Percentiles rank a stretch among this genome's conserved stretches.
Conservation (phyloP, 1,140 invertebrate species). For the Bombus soroeensis region DNA sequence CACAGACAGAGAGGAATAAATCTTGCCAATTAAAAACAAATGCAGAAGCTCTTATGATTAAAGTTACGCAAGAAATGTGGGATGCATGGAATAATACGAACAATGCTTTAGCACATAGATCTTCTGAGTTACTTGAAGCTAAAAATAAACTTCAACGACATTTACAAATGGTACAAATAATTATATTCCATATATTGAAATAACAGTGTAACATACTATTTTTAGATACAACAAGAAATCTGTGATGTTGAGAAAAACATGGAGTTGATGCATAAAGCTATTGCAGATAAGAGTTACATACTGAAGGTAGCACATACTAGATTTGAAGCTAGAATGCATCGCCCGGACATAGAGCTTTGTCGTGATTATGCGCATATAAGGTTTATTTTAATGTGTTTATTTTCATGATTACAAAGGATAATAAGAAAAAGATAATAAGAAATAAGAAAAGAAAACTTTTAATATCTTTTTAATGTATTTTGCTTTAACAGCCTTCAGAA, state of each 20-base stretch:
- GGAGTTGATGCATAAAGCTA: slow-evolving; percentile 85
- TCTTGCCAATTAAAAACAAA: slow-evolving; percentile 90
- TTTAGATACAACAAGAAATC: slow-evolving; percentile 86
- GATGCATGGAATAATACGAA: slow-evolving; percentile 94
- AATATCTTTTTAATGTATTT: neutral
- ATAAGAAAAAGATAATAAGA: neutral
- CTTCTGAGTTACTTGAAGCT: slow-evolving; percentile 91
- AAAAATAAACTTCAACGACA: slow-evolving; percentile 93
- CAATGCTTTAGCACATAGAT: slow-evolving; percentile 89
- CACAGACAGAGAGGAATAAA: slow-evolving; percentile 92
- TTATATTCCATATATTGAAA: neutral
- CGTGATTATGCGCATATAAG: slow-evolving; percentile 92
- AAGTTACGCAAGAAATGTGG: slow-evolving; percentile 94
- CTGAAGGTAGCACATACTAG: slow-evolving; percentile 92
- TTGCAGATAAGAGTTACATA: slow-evolving; percentile 89
- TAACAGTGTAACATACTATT: slow-evolving; percentile 22
- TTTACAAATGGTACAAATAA: slow-evolving; percentile 82
- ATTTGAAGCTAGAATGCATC: slow-evolving; percentile 86
- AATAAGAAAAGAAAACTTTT: slow-evolving; percentile 5
- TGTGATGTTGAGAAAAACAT: slow-evolving; percentile 86
- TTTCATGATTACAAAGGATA: neutral
- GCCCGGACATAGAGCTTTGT: slow-evolving; percentile 92
- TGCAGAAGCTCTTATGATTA: slow-evolving; percentile 91
- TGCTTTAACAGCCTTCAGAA: slow-evolving; percentile 87
- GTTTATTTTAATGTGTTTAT: slow-evolving; percentile 77